phyloP scores from a whole-genome alignment of 1,140 invertebrate species.

The Dendrolimus kikuchii region DNA sequence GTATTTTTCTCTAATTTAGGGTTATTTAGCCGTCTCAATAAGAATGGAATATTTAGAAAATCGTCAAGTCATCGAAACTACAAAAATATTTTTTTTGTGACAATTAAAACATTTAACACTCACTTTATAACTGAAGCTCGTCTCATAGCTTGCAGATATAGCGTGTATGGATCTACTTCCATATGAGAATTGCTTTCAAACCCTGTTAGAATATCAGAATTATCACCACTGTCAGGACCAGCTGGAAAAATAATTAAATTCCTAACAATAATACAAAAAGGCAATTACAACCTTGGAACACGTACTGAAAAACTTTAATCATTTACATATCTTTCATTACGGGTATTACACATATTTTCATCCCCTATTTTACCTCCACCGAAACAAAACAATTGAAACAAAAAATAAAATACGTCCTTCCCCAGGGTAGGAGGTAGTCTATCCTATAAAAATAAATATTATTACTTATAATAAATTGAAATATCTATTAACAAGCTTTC shows the following conservation, averaged over 20 bases:
- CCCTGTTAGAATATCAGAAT: slow-evolving; percentile 48
- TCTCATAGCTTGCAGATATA: slow-evolving; percentile 37
- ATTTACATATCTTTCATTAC: neutral
- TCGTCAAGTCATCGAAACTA: too few species aligned
- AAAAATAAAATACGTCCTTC: neutral
- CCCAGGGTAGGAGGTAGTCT: too few species aligned
- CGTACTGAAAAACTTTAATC: neutral
- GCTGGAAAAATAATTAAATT: slow-evolving; percentile 17
- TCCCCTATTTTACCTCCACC: neutral
- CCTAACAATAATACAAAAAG: neutral
- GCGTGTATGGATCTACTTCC: slow-evolving; percentile 33
- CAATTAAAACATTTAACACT: neutral
- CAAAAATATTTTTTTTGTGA: too few species aligned
- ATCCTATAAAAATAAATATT: too few species aligned
- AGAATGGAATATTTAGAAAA: too few species aligned
- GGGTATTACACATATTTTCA: neutral
- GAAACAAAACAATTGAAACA: neutral
- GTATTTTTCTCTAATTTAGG: too few species aligned
- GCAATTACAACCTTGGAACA: too few species aligned
- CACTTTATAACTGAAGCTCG: slow-evolving; percentile 33
- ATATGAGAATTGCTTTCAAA: slow-evolving; percentile 45
- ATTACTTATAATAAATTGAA: too few species aligned
- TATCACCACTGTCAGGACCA: slow-evolving; percentile 30
- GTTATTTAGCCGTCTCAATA: too few species aligned
- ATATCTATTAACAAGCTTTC: too few species aligned